Conservation (phyloP, 2,113 vertebrate genomes). For the Hydrolagus affinis region DNA sequence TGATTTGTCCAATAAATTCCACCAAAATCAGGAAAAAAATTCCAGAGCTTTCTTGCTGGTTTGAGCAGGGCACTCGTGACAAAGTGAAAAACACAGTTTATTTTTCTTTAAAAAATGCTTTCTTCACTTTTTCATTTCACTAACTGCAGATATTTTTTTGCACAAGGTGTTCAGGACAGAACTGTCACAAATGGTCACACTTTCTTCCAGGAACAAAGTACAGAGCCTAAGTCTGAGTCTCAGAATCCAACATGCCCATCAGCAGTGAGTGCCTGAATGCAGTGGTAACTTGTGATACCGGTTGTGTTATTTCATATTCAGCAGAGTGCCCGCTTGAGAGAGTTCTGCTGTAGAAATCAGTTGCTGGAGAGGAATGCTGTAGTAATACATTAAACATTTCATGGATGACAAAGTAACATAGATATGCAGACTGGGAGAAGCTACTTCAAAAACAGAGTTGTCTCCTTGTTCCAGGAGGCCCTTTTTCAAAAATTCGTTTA, state of each 20-base stretch:
- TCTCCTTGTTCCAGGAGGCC: constrained; percentile 20
- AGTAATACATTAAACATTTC: constrained; percentile 23
- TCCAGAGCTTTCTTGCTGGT: constrained; percentile 79
- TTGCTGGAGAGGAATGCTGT: constrained; percentile 16
- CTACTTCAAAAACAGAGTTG: constrained; percentile 47
- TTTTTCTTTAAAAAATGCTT: constrained; percentile 4
- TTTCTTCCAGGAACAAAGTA: not conserved
- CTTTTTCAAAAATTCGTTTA: constrained; percentile 1
- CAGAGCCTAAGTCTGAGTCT: not conserved
- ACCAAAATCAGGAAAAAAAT: constrained; percentile 48
- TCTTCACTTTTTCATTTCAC: constrained; percentile 26
- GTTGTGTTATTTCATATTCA: not conserved
- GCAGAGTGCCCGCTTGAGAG: not conserved
- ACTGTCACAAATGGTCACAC: constrained; percentile 19
- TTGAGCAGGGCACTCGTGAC: constrained; percentile 62
- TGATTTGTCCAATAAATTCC: not conserved
- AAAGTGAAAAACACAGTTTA: not conserved
- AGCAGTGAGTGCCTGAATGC: not conserved
- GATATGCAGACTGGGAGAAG: constrained; percentile 54
- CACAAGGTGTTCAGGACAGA: constrained; percentile 10
- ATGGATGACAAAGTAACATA: constrained; percentile 36
- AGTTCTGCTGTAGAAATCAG: not conserved
- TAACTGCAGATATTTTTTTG: constrained; percentile 29
- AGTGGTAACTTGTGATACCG: not conserved
- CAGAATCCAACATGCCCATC: not conserved